These are phyloP conservation scores for Lepisosteus osseus DNA, from an alignment of 2,113 vertebrate genomes.

Conservation along the genomic window DNA sequence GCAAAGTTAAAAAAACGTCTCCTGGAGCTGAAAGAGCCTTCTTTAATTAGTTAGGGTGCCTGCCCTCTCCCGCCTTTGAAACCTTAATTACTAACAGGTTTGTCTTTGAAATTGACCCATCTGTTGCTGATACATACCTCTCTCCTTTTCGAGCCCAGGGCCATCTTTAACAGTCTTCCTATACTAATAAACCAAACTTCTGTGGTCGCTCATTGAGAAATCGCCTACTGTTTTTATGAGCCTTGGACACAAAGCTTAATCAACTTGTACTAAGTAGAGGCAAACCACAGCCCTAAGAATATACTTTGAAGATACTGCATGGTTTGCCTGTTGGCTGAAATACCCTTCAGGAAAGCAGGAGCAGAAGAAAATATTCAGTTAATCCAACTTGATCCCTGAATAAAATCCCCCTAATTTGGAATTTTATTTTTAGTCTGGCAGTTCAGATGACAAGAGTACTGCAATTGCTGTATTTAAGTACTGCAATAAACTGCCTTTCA, in stretches of 20 bases:
- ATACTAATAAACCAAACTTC: slow-evolving; percentile 15
- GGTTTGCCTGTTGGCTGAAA: too few relatives aligned
- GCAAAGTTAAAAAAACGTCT: slow-evolving; percentile 9
- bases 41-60: slow-evolving; percentile 24
- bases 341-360: too few relatives aligned
- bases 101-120: slow-evolving; percentile 19
- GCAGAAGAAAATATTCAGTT: too few relatives aligned
- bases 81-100: slow-evolving; percentile 50
- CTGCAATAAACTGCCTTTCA: too few relatives aligned
- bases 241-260: slow-evolving; percentile 11
- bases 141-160: slow-evolving; percentile 14
- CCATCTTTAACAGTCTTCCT: slow-evolving; percentile 18
- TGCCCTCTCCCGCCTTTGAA: slow-evolving; percentile 15
- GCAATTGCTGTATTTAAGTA: too few relatives aligned
- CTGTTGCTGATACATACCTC: slow-evolving; percentile 33
- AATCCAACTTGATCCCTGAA: too few relatives aligned
- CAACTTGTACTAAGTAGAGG: slow-evolving; percentile 14
- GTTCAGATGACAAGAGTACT: too few relatives aligned
- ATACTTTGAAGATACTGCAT: too few relatives aligned
- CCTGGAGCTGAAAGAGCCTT: neutral
- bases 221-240: neutral
- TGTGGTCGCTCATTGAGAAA: slow-evolving; percentile 5
- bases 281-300: slow-evolving; percentile 1
- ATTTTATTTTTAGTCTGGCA: too few relatives aligned
- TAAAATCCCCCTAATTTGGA: too few relatives aligned